Base-by-base conservation (phyloP, 2,113 vertebrate genomes). In the Mesembrinibis cayennensis region DNA sequence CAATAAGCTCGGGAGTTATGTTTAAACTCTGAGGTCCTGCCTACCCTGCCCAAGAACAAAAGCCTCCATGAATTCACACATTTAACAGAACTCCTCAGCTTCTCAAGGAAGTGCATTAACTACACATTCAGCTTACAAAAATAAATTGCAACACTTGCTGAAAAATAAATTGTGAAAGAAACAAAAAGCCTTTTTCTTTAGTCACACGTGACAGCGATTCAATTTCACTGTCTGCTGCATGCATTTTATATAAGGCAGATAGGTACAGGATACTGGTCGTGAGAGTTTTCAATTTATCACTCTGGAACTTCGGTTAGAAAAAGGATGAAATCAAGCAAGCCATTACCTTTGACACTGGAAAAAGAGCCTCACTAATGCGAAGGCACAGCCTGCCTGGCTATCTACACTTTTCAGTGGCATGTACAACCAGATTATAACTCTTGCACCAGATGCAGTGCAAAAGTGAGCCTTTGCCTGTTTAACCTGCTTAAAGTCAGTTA, bases 171-270 rank as follows among this genome's bases (percentile, higher is more conserved):
- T 3, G 53, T 42, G 66, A 74, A 72, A 66, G 42, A 92, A 87
- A 89, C 42, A 89, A 87, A 94, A 92, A 62, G 18, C n/a, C n/a
- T 59, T 83, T 72, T 92, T 84, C 53, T 82, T 80, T 30, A 80
- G 77, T 70, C 5, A 13, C 53, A 85, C 0, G 3, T 72, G 93
- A 67, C 30, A 86, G 63, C 11, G 4, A 84, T 89, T 45, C 80
- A 77, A 73, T 95, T 95, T 95, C 91, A 89, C 66, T 69, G 53
- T 85, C 87, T 89, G 10, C 47, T 80, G 73, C 87, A 56, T 66
- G n/a, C 45, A 45, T 86, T 94, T 95, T 42, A 56, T 58, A 40
- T 17, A 61, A 82, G 89, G 87, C 77, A 89, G 29, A 86, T 20
- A 82, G 26, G 70, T 22, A 87, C 16, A 73, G 66, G 72, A 89